Base-by-base conservation (phyloP, 2,113 vertebrate genomes). In the Sorex araneus region DNA sequence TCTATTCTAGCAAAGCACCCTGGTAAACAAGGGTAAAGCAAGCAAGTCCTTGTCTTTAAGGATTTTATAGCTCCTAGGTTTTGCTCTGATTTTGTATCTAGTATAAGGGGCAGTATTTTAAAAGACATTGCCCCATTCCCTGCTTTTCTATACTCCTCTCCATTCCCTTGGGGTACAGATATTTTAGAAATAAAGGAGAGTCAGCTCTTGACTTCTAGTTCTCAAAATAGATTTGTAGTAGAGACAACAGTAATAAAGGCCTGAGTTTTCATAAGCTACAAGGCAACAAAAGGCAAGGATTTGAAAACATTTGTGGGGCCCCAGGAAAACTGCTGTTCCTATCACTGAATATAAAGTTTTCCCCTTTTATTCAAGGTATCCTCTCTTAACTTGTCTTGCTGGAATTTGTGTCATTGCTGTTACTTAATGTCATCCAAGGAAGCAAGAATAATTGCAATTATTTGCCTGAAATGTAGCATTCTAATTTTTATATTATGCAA, bases 71-170 rank as follows among this genome's bases (percentile, higher is more conserved):
- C 66, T 27, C 1, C 21, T 84, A 80, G 63, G 34, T 89, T 28
- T 91, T 66, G 6, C 80, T 90, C 57, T 47, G 43, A 82, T 92
- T 94, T 88, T 47, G 34, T 79, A 91, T 90, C 94, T 90, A 93
- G 21, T 60, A 60, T 60, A 60, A 60, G 57, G 18, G 2, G 18
- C 23, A 60, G 57, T 60, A 60, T 21, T 23, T 60, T 60, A 60
- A 60, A 60, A 60, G 18, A n/a, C 70, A 66, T 57, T 70, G 83
- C 69, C 40, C 36, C 25, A 40, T 89, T 77, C 34, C 32, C 43
- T 57, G 18, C n/a, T 84, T 92, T 90, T 21, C 23, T 88, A 66
- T 86, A 85, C 25, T 30, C 34, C 28, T 57, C 16, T 73, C 47
- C 30, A 63, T 95, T 89, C 71, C 71, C 40, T 93, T 8, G 30